These are phyloP conservation scores for Olivierus martensii DNA, from an alignment of 1,140 invertebrate genomes.

Conservation along the genomic window DNA sequence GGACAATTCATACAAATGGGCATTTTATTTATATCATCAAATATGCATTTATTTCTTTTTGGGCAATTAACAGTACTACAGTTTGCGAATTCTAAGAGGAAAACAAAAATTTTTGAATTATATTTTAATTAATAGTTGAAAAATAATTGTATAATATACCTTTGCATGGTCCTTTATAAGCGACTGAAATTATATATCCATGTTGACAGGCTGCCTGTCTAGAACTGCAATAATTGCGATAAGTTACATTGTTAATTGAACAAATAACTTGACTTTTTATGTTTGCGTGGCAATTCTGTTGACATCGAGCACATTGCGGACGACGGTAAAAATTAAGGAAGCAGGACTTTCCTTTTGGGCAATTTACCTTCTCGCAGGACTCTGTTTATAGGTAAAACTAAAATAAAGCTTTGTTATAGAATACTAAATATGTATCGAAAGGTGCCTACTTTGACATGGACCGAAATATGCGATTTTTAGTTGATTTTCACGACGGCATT, in stretches of 20 bases:
- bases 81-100: too few relatives aligned
- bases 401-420: too few relatives aligned
- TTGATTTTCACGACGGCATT: conserved; percentile 57
- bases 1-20: too few relatives aligned
- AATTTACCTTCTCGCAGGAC: conserved; percentile 60
- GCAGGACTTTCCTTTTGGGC: conserved; percentile 64
- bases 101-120: too few relatives aligned
- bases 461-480: conserved; percentile 65
- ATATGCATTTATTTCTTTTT: too few relatives aligned
- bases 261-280: conserved; percentile 43
- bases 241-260: conserved; percentile 71
- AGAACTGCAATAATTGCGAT: conserved; percentile 70
- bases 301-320: conserved; percentile 68
- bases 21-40: too few relatives aligned
- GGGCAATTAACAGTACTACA: too few relatives aligned
- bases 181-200: conserved; percentile 64
- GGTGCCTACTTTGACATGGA: conserved; percentile 59
- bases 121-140: too few relatives aligned
- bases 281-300: conserved; percentile 41
- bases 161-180: conserved; percentile 71
- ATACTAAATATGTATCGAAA: too few relatives aligned
- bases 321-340: conserved; percentile 69
- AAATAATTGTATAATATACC: conserved; percentile 41
- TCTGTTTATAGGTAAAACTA: conserved; percentile 33
- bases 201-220: conserved; percentile 62